These are phyloP conservation scores for Periophthalmus magnuspinnatus DNA, from an alignment of 2,797 vertebrate genomes.

Conservation along the genomic window DNA sequence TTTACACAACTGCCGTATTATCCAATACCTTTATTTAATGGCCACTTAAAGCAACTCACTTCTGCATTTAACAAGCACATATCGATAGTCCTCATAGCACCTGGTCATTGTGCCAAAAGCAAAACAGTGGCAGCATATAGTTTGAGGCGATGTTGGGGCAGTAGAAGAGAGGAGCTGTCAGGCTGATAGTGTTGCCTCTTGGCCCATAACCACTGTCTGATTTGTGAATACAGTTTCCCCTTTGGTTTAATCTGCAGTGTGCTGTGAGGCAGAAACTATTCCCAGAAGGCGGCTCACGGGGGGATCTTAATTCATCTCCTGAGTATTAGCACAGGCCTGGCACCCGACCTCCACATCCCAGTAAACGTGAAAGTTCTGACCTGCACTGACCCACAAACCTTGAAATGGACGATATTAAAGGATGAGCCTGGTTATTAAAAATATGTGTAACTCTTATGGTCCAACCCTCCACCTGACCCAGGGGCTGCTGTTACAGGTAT, in stretches of 20 bases:
- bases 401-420: conserved; percentile 45
- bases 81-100: background rate
- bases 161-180: conserved; percentile 28
- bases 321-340: conserved; percentile 68
- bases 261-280: conserved; percentile 77
- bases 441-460: conserved; percentile 19
- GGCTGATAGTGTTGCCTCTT: conserved; percentile 59
- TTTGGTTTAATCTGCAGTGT: conserved; percentile 75
- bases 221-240: conserved; percentile 68
- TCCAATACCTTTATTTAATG: conserved; percentile 1
- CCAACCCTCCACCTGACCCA: conserved; percentile 17
- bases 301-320: conserved; percentile 75
- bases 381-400: conserved; percentile 39
- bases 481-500: conserved; percentile 35
- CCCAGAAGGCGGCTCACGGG: conserved; percentile 54
- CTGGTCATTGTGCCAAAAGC: conserved; percentile 2
- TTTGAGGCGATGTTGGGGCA: conserved; percentile 1
- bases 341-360: conserved; percentile 20
- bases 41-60: background rate
- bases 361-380: conserved; percentile 42
- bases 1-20: background rate
- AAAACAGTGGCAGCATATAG: background rate
- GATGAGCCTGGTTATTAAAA: conserved; percentile 7
- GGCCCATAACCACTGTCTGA: conserved; percentile 62
- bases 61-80: background rate